Evolutionary conservation across 2,797 vertebrate genomes (phyloP).

Genomic region (Sebastes minor): DNA sequence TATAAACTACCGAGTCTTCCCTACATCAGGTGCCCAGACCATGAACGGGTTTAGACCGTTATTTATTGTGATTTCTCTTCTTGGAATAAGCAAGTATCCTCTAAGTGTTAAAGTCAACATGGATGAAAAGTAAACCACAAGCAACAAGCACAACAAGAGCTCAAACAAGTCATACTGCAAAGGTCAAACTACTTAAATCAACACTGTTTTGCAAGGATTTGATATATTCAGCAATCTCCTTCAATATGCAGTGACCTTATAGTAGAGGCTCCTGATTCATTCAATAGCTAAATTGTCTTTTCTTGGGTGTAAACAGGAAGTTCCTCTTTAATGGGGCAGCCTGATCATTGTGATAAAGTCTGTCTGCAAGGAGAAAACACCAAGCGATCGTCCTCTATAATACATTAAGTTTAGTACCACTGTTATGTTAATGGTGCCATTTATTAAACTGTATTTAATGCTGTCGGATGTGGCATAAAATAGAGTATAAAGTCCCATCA

Average conservation of each 20-base stretch:
- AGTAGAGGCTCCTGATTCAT: constrained; percentile 1
- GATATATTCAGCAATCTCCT: background rate
- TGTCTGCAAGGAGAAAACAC: constrained; percentile 5
- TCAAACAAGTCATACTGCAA: background rate
- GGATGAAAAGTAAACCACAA: background rate
- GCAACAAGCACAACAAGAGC: background rate
- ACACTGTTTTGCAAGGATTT: background rate
- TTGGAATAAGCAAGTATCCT: background rate
- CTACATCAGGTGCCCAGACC: background rate
- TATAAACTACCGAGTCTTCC: background rate
- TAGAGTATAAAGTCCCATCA: background rate
- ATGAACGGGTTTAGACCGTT: background rate
- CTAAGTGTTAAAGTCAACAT: background rate
- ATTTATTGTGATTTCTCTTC: background rate
- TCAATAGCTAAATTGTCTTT: background rate
- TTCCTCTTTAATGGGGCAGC: constrained; percentile 13
- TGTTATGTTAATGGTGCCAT: constrained; percentile 11
- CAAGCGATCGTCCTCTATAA: background rate
- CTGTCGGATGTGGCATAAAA: background rate
- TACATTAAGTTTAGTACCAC: constrained; percentile 1
- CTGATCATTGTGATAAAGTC: constrained; percentile 39
- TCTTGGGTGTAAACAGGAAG: constrained; percentile 47
- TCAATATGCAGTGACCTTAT: background rate
- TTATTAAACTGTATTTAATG: constrained; percentile 1
- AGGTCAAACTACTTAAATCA: constrained; percentile 1